Base-by-base conservation (phyloP, 2,888 invertebrate genomes). In the Drosophila borealis region DNA sequence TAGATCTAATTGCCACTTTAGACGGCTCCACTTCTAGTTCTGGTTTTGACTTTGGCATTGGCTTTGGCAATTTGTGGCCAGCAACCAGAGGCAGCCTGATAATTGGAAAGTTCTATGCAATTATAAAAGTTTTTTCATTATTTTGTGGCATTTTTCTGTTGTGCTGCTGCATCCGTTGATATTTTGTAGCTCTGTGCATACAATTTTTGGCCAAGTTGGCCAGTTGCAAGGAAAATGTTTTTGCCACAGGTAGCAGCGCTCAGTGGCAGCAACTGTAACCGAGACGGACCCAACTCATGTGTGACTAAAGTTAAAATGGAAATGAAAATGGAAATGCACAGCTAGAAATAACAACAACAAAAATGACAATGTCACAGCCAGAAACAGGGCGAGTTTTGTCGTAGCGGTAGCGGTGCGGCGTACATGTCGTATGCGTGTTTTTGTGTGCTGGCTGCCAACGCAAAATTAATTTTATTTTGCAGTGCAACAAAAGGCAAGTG, bases 61-160 rank as follows among this genome's bases (percentile, higher is more conserved):
- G 71, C 61, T 78, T 60, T 74, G 70, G 61, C 65, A 78, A 64
- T 74, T 76, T 76, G 78, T 65, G 76, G 70, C 65, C 70, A 65
- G 74, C 67, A 79, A 73, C 80, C 80, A 73, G 70, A 79, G 88
- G 82, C 88, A 78, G 88, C 78, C 70, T 84, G 83, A 88, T 84
- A 88, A 84, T 84, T 84, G 83, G 89, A 84, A 84, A 84, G 89
- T 84, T 84, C 80, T 60, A 88, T 87, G 88, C 89, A 85, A 85
- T 85, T 85, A 89, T 84, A 85, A 89, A 89, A 89, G 74, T 89
- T 85, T 84, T 89, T 85, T 89, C 89, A 85, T 85, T 85, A 85
- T 85, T 84, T 70, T 80, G 78, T 80, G 74, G 77, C 56, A 72
- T 77, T 85, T 79, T 85, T 81, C 53, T 65, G 51, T 62, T 56